Percentiles rank a stretch among this genome's conserved stretches.
Evolutionary conservation across 2,888 invertebrate species (phyloP).

Genomic region (Autographa pulchrina): DNA sequence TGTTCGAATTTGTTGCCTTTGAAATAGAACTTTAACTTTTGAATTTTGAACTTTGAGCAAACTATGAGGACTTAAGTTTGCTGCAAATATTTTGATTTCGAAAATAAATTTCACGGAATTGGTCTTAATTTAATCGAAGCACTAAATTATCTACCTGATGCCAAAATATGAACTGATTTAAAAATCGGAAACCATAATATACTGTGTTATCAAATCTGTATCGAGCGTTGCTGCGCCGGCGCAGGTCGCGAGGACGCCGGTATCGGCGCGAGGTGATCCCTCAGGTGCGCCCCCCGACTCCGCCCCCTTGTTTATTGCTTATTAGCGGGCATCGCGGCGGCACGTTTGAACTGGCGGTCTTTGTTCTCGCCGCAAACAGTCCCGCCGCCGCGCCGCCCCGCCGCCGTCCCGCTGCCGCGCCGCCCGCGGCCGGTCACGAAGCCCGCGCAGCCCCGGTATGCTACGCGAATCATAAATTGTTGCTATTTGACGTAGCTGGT

Average conservation of each 20-base stretch:
- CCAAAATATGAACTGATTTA: slow-evolving; percentile 9
- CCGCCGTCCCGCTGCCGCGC: slow-evolving; percentile 43
- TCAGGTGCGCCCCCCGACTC: slow-evolving; percentile 85
- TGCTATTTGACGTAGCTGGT: slow-evolving; percentile 86
- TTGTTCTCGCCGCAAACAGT: slow-evolving; percentile 85
- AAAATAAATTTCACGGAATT: not conserved
- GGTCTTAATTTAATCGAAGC: not conserved
- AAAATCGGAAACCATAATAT: slow-evolving; percentile 37
- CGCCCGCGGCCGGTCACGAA: slow-evolving; percentile 80
- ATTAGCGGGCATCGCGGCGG: slow-evolving; percentile 87
- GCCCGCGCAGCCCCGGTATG: slow-evolving; percentile 78
- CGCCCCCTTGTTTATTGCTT: slow-evolving; percentile 90
- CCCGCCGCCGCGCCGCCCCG: slow-evolving; percentile 48
- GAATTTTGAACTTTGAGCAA: too few species aligned
- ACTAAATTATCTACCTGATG: not conserved
- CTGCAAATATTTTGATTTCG: not conserved
- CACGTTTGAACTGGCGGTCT: slow-evolving; percentile 86
- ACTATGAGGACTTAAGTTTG: not conserved
- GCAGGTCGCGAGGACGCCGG: slow-evolving; percentile 64
- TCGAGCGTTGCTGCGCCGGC: slow-evolving; percentile 59
- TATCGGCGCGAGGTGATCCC: slow-evolving; percentile 83
- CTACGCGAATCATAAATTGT: slow-evolving; percentile 87
- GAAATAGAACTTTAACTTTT: too few species aligned
- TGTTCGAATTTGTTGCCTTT: too few species aligned
- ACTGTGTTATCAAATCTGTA: slow-evolving; percentile 51